Evolutionary conservation across 2,797 vertebrate species (phyloP).

Genomic region (Rhabdomys pumilio): DNA sequence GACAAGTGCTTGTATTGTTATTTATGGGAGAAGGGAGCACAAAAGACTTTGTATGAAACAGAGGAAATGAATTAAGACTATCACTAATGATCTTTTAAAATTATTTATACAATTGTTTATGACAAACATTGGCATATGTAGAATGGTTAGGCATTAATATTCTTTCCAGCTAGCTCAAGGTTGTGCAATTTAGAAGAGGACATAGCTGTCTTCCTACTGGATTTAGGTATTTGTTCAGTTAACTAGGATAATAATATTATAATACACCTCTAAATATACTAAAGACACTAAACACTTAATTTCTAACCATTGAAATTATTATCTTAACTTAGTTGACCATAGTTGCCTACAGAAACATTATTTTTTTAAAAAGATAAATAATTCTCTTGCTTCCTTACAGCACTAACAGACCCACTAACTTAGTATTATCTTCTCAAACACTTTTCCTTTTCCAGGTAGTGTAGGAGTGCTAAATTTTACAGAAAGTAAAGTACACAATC

Average conservation of each 20-base stretch:
- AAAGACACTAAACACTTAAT: neutral
- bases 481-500: neutral
- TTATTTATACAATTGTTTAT: neutral
- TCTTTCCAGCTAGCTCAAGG: conserved; percentile 22
- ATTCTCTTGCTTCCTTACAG: neutral
- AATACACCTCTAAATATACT: neutral
- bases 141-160: neutral
- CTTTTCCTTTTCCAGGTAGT: neutral
- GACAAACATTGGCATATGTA: neutral
- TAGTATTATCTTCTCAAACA: neutral
- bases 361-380: neutral
- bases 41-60: neutral
- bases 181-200: neutral
- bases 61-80: neutral
- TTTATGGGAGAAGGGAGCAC: neutral
- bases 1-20: neutral
- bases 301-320: neutral
- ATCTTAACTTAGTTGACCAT: neutral
- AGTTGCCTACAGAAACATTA: neutral
- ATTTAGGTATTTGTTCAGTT: neutral
- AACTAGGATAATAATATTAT: conserved; percentile 34
- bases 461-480: neutral
- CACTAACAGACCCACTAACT: neutral
- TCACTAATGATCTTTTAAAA: neutral
- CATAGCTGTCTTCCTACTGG: neutral